Evolutionary conservation across 2,797 vertebrate species (phyloP).

Genomic region (Microcaecilia unicolor): DNA sequence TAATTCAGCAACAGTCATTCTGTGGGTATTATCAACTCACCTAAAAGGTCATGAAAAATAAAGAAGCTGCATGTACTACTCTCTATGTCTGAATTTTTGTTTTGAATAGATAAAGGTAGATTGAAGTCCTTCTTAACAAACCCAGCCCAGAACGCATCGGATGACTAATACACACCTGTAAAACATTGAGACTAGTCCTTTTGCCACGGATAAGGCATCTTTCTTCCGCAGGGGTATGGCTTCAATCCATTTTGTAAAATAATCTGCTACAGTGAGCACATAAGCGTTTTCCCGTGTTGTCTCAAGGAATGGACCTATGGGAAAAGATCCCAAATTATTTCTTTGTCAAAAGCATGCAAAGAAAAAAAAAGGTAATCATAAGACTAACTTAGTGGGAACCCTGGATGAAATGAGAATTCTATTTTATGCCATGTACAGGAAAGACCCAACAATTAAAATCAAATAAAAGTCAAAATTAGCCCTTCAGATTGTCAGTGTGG

Average conservation of each 20-base stretch:
- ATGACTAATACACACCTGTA: slow-evolving; percentile 58
- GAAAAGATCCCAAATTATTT: background rate
- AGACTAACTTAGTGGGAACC: too few relatives aligned
- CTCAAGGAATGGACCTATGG: slow-evolving; percentile 72
- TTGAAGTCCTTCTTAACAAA: too few relatives aligned
- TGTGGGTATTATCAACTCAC: too few relatives aligned
- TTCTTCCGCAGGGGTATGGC: slow-evolving; percentile 67
- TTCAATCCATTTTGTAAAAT: slow-evolving; percentile 84
- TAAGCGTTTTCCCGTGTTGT: slow-evolving; percentile 58
- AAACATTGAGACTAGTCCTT: slow-evolving; percentile 65
- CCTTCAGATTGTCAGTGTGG: too few relatives aligned
- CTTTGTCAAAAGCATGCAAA: background rate
- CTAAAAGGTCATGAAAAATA: too few relatives aligned
- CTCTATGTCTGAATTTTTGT: too few relatives aligned
- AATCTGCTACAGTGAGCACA: slow-evolving; percentile 65
- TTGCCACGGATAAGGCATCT: slow-evolving; percentile 63
- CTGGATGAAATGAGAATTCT: too few relatives aligned
- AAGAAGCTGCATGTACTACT: too few relatives aligned
- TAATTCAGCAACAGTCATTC: too few relatives aligned
- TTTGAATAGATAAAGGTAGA: too few relatives aligned
- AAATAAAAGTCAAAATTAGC: background rate
- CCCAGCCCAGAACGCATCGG: background rate
- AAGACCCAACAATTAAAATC: too few relatives aligned
- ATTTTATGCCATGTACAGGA: too few relatives aligned
- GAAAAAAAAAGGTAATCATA: background rate